Base-by-base conservation (phyloP, 2,113 vertebrate species). In the Myrmophylax atrothorax region DNA sequence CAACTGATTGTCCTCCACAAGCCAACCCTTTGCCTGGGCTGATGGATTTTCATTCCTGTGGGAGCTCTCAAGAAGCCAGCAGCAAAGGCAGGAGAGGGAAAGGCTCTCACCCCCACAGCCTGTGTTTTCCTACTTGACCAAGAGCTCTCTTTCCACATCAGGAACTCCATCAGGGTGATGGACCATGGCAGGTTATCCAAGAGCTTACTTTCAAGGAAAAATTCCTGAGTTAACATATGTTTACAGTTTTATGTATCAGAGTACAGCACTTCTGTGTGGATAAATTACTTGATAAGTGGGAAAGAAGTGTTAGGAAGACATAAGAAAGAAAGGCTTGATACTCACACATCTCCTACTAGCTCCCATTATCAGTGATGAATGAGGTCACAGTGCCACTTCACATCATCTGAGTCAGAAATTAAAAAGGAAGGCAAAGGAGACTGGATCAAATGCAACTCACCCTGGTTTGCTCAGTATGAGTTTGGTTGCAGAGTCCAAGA, bases 71-170 rank as follows among this genome's bases (percentile, higher is more conserved):
- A 58, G 42, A 42, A 84, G 7, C 14, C 9, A 26, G 40, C 46
- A 74, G 31, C 7, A 33, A 44, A 0, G 5, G 20, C 2, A 58
- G 59, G 3, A 38, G 38, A 59, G 6, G 15, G 9, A 50, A 44
- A 53, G 16, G 10, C 18, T 88, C 42, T 87, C 55, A 44, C 1
- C 8, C 4, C 7, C 11, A 3, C 26, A 64, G 0, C 8, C 28
- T 10, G 26, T 35, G 23, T 28, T 55, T 78, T 77, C 16, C 38
- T 1, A 1, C 11, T 53, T 70, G 35, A 16, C 23, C 18, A 67
- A 82, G n/a, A 87, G 10, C 16, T 66, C 53, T 73, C 2, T 46
- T 69, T n/a, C 18, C 29, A 13, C 56, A 35, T 25, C 12, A 29
- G 11, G 9, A 59, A 82, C 33, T 5, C 29, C 37, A 25, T 60